Base-by-base conservation (phyloP, 2,888 invertebrate genomes). In the Spicauda simplicius region DNA sequence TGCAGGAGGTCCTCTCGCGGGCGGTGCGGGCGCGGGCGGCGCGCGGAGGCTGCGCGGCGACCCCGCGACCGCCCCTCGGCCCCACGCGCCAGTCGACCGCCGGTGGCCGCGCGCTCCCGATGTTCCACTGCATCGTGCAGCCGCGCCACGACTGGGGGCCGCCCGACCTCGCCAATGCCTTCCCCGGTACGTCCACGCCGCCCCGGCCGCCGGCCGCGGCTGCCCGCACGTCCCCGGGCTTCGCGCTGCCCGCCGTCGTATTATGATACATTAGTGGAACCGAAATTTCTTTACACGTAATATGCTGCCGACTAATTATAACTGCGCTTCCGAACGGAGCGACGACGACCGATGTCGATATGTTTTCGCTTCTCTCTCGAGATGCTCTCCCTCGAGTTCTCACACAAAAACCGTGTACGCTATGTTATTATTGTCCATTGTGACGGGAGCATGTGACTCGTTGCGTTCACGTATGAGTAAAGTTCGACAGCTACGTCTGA, bases 41-140 rank as follows among this genome's bases (percentile, higher is more conserved):
- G 78, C 78, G 71, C 77, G 76, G 77, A 73, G 77, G 77, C 73
- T 65, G 70, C 63, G 64, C 74, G 77, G 77, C 80, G 80, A 37
- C 37, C 37, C 37, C 37, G 37, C 78, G 76, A 78, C 78, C 77
- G 75, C 73, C 64, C 70, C 55, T 37, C 64, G 64, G 69, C 41
- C 14, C 12, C 41, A 14, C 67, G 69, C 66, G 67, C 67, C 70
- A 69, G 76, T 73, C 75, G 71, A 71, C 73, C 75, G 73, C 64
- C 78, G 77, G 79, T 78, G 77, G 76, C 72, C 76, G 76, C 72
- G 71, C 73, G 69, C 70, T 70, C 74, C 79, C 80, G 83, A 97
- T 97, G 97, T 97, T 97, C 91, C 97, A 97, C 94, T 97, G 97
- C 88, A 96, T 97, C 81, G 96, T 96, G 84, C 96, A 96, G 92